Base-by-base conservation (phyloP, 2,888 invertebrate genomes). In the Drosophila neotestacea region DNA sequence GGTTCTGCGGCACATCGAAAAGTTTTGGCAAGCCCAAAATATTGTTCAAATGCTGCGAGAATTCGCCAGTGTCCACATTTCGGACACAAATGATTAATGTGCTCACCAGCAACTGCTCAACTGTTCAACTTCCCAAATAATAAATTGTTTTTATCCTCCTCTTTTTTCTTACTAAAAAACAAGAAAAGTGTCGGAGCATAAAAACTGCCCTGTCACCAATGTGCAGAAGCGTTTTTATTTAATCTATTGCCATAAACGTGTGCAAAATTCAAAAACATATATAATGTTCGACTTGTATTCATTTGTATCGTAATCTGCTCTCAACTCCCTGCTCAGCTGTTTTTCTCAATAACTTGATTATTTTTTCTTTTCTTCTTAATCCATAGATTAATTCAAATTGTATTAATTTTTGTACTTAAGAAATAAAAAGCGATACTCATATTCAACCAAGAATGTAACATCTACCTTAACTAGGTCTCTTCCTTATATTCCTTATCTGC, bases 61-160 rank as follows among this genome's bases (percentile, higher is more conserved):
- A 48, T 68, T 80, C 84, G 73, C 78, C 81, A 86, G 60, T 89
- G 85, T 90, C 85, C 89, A 81, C 76, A 73, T 52, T 55, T 89
- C 79, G 85, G 89, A 81, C 85, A 74, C 77, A 74, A 87, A 90
- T 86, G 90, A 90, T 84, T 80, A 84, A 87, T 88, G 87, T 68
- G 60, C 51, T 61, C 41, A 41, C 41, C 77, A 68, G 65, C 55
- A 55, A 44, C 42, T 56, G 56, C 67, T 67, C 77, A 62, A 70
- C 69, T 51, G 55, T 30, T 44, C 42, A 34, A 27, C 55, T 56
- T 36, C 27, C 34, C 64, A 81, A 83, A 89, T 90, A 85, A 90
- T 80, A 90, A 90, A 90, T 90, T 65, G 90, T 66, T 69, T 55
- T 72, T 54, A 51, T 58, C 27, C 51, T 58, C 34, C 30, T 11